A percentile compares a stretch with the other conserved stretches of the same genome.
phyloP scores from a whole-genome alignment of 2,888 invertebrate genomes.

The Noctua janthe region DNA sequence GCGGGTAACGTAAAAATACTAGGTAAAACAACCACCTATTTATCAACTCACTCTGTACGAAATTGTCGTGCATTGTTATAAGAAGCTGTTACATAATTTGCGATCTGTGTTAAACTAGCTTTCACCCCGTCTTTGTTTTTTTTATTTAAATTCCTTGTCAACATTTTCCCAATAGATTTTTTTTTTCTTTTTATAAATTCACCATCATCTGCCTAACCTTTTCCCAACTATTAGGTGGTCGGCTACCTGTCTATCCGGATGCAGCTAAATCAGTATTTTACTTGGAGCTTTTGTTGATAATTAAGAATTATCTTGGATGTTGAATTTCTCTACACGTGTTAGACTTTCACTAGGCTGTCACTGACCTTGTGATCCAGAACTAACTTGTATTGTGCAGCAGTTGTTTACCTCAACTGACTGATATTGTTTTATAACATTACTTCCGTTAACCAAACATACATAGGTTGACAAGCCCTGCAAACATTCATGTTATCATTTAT shows the following conservation, averaged over 20 bases:
- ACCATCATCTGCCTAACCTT: background rate
- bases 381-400: constrained; percentile 4
- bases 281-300: background rate
- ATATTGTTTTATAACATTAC: constrained; percentile 21
- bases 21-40: constrained; percentile 36
- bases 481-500: constrained; percentile 49
- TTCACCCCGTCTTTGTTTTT: background rate
- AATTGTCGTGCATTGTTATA: constrained; percentile 24
- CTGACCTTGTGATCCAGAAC: constrained; percentile 16
- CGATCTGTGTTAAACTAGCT: background rate
- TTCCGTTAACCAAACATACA: constrained; percentile 48
- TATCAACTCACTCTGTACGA: constrained; percentile 7
- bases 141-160: background rate
- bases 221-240: background rate
- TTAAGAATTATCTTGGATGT: too few species aligned
- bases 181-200: background rate
- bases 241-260: background rate
- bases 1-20: constrained; percentile 9
- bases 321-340: too few species aligned
- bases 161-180: background rate
- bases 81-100: constrained; percentile 7
- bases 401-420: constrained; percentile 22
- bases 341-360: background rate
- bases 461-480: constrained; percentile 37
- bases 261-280: background rate